These are phyloP conservation scores for Puffinus mauretanicus DNA, from an alignment of 2,113 vertebrate species.

Conservation along the genomic window DNA sequence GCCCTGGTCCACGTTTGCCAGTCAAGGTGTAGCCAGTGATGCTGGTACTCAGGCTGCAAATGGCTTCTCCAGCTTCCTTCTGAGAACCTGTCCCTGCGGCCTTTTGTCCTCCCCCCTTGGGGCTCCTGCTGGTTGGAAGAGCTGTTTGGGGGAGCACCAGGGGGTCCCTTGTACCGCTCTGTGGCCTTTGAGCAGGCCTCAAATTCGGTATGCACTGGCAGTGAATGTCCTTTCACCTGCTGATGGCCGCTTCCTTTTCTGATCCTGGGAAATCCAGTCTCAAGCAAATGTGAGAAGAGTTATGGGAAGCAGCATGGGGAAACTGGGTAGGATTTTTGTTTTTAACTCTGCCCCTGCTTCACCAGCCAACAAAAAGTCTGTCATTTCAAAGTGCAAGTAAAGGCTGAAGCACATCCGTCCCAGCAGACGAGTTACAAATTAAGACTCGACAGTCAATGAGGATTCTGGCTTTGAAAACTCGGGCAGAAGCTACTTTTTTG, in stretches of 20 bases:
- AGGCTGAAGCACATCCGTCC: neutral
- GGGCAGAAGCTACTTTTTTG: neutral
- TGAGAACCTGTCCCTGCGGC: neutral
- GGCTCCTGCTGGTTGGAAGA: neutral
- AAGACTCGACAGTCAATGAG: neutral
- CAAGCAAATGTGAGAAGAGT: neutral
- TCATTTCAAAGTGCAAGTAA: neutral
- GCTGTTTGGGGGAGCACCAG: neutral
- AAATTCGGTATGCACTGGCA: accelerated
- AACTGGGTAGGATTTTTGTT: neutral
- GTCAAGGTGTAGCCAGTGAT: neutral
- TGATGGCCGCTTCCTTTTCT: neutral
- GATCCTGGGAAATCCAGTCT: neutral
- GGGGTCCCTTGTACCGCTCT: neutral
- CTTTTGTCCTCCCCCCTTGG: neutral
- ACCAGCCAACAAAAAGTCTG: neutral
- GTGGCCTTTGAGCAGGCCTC: neutral
- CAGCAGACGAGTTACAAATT: neutral
- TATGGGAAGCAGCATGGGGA: neutral
- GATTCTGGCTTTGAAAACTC: neutral
- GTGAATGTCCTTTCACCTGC: neutral
- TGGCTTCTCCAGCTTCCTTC: neutral
- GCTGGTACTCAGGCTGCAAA: neutral
- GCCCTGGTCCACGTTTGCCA: neutral
- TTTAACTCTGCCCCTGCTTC: neutral